Conservation (phyloP, 2,113 vertebrate genomes). For the Telmatochromis sp. region DNA sequence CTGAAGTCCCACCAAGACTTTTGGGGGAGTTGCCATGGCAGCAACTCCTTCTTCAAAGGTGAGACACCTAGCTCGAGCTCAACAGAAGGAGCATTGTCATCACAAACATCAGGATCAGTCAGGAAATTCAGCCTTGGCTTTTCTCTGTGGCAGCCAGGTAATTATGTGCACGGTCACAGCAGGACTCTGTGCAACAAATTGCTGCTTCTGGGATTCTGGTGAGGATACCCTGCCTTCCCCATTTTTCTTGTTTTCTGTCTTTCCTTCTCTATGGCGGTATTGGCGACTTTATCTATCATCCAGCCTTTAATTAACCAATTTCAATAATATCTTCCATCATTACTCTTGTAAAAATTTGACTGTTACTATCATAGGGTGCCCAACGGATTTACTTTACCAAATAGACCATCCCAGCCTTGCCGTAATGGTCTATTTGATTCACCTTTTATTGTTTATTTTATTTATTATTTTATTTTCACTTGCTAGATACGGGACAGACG, state of each 20-base stretch:
- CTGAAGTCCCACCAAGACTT: background rate
- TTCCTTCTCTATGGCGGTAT: background rate
- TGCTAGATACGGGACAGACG: too few relatives aligned
- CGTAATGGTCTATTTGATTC: rapidly evolving
- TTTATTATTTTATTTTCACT: too few relatives aligned
- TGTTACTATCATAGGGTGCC: background rate
- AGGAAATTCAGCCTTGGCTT: background rate
- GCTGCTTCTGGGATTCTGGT: background rate
- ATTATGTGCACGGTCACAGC: background rate
- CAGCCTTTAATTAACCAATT: background rate
- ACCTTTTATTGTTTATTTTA: too few relatives aligned
- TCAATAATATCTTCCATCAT: background rate
- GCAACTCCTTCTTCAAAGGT: background rate
- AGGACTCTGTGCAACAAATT: background rate
- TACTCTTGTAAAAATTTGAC: background rate
- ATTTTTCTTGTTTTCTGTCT: background rate
- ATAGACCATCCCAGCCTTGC: too few relatives aligned
- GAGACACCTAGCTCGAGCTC: background rate
- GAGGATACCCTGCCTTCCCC: background rate
- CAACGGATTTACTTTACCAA: too few relatives aligned
- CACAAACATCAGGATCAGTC: background rate
- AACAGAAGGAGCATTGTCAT: background rate
- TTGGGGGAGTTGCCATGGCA: background rate
- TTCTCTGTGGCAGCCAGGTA: background rate
- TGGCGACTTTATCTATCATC: background rate